Conservation (phyloP, 1,140 invertebrate genomes). For the Aphis gossypii region DNA sequence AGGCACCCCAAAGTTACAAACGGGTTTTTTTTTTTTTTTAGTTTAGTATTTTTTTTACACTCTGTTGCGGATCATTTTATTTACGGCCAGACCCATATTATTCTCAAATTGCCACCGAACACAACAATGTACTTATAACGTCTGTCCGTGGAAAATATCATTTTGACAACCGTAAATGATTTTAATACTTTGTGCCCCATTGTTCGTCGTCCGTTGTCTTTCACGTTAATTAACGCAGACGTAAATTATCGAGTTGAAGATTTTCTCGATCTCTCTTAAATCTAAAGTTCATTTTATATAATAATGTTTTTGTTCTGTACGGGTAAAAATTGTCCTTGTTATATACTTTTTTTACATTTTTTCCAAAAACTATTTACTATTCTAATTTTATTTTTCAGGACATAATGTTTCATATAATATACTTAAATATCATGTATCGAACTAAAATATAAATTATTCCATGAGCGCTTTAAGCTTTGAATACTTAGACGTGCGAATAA, state of each 20-base stretch:
- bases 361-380: too few relatives aligned
- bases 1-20: neutral
- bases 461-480: too few relatives aligned
- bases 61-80: neutral
- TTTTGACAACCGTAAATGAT: constrained; percentile 13
- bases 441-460: too few relatives aligned
- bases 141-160: neutral
- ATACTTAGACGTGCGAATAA: too few relatives aligned
- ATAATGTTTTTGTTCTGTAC: fast-evolving
- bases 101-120: constrained; percentile 47
- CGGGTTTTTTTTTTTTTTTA: neutral
- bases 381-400: too few relatives aligned
- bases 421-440: too few relatives aligned
- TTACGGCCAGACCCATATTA: neutral
- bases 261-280: neutral
- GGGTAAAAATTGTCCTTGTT: neutral
- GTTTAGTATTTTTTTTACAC: neutral
- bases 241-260: neutral
- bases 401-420: too few relatives aligned
- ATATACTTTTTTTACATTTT: neutral
- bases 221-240: neutral
- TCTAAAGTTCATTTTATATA: neutral
- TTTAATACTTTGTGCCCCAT: neutral
- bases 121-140: constrained; percentile 42
- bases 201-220: neutral